Conservation (phyloP, 1,140 invertebrate genomes). For the Bombus sylvicola region DNA sequence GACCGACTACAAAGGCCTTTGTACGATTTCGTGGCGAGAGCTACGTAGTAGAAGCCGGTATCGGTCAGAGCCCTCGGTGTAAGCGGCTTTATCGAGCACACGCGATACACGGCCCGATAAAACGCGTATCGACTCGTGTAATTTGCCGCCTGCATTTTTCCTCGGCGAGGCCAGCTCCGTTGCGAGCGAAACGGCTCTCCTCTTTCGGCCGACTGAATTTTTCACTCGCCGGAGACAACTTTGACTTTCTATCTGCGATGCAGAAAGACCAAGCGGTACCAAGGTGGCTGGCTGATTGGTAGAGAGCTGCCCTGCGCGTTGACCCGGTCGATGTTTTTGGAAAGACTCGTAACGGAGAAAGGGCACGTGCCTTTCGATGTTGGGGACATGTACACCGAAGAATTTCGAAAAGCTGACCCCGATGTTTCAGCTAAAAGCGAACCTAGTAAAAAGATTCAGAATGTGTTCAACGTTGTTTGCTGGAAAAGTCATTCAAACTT, state of each 20-base stretch:
- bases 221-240: background rate
- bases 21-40: conserved; percentile 59
- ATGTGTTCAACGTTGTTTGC: too few relatives aligned
- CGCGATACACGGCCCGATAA: conserved; percentile 65
- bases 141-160: conserved; percentile 51
- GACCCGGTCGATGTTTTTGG: background rate
- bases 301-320: background rate
- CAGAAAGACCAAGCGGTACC: too few relatives aligned
- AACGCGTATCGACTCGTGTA: conserved; percentile 52
- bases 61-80: conserved; percentile 69
- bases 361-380: conserved; percentile 2
- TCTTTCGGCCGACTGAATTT: background rate
- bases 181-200: background rate
- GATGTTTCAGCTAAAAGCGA: background rate
- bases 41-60: conserved; percentile 50
- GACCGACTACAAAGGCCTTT: conserved; percentile 47
- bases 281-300: too few relatives aligned
- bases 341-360: conserved; percentile 8
- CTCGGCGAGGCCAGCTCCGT: too few relatives aligned
- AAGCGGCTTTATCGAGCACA: conserved; percentile 62
- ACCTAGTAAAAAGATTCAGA: too few relatives aligned
- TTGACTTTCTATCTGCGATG: background rate
- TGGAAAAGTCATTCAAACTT: background rate
- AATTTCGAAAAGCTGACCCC: conserved; percentile 2
- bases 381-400: background rate